Evolutionary conservation across 2,888 invertebrate genomes (phyloP), one percentile per base, ranked within the genome.

Genomic region (Xylophagus ater): DNA sequence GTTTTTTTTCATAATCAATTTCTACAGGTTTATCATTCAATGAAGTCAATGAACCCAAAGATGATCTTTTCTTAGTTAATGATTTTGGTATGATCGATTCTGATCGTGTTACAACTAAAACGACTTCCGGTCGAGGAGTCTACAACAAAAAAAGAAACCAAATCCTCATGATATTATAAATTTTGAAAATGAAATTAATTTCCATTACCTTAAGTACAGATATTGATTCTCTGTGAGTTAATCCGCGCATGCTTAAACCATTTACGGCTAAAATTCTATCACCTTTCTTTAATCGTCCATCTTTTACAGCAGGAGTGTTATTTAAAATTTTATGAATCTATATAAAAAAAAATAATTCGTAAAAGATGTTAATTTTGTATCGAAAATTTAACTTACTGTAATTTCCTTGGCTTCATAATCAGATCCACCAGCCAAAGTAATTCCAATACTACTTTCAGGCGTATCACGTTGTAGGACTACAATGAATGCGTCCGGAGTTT

Each of bases 331-430:
- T 81, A 63, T 90, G 87, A 47, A 92, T 81, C 87, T 87, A 58
- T 18, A 56, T 60, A 39, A 47, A 47, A 37, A 42, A 18, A 18
- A n/a, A 25, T 13, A n/a, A 18, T 30, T n/a, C 18, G 14, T 6
- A 15, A 12, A 7, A 8, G n/a, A 12, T n/a, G 4, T 2, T 10
- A 12, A n/a, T n/a, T n/a, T n/a, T n/a, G n/a, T n/a, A n/a, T n/a
- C n/a, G n/a, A n/a, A n/a, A n/a, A n/a, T n/a, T 37, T 21, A 28
- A 67, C 76, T 68, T 63, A 86, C 88, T 55, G 87, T 88, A 48
- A 90, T 87, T 63, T 88, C 87, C 68, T 88, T 90, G 53, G 82
- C 80, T 70, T 90, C 90, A 59, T 88, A 89, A 60, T 92, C 90
- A 13, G 79, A 77, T 36, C 90, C 90, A 42, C 90, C 90, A 36